Percentiles rank a stretch among this genome's conserved stretches.
Evolutionary conservation across 2,888 invertebrate species (phyloP).

Genomic region (Pardosa pseudoannulata): DNA sequence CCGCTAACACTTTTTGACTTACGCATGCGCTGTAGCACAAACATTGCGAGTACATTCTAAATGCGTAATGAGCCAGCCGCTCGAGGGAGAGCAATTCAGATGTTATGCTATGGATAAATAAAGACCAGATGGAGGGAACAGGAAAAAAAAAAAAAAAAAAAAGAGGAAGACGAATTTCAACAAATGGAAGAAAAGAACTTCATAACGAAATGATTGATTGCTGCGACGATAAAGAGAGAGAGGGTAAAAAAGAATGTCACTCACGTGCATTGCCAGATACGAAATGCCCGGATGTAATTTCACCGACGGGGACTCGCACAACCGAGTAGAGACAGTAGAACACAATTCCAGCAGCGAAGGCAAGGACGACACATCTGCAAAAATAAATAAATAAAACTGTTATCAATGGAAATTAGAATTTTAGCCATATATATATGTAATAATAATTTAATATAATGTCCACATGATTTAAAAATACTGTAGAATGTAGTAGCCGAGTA

Average conservation of each 20-base stretch:
- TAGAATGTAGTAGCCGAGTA: no score
- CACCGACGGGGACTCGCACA: slow-evolving; percentile 44
- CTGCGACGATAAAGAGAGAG: background rate
- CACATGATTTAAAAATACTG: no score
- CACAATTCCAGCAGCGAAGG: slow-evolving; percentile 40
- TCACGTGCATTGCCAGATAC: slow-evolving; percentile 54
- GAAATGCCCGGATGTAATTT: slow-evolving; percentile 53
- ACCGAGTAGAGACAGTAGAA: slow-evolving; percentile 60
- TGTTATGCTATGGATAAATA: background rate
- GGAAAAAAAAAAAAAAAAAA: background rate
- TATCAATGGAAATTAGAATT: background rate
- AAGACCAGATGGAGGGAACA: background rate
- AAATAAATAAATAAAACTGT: no score
- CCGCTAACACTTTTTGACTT: no score
- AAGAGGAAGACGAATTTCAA: background rate
- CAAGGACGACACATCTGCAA: slow-evolving; percentile 53
- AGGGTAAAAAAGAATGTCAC: slow-evolving; percentile 40
- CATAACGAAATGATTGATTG: slow-evolving; percentile 43
- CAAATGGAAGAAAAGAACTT: background rate
- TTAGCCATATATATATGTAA: no score
- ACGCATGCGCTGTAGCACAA: no score
- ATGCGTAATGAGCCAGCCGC: no score
- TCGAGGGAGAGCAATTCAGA: no score
- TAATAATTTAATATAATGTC: no score
- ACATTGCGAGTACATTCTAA: no score